These are phyloP conservation scores for Heterohyrax brucei DNA, from an alignment of 2,797 vertebrate genomes.

Conservation along the genomic window DNA sequence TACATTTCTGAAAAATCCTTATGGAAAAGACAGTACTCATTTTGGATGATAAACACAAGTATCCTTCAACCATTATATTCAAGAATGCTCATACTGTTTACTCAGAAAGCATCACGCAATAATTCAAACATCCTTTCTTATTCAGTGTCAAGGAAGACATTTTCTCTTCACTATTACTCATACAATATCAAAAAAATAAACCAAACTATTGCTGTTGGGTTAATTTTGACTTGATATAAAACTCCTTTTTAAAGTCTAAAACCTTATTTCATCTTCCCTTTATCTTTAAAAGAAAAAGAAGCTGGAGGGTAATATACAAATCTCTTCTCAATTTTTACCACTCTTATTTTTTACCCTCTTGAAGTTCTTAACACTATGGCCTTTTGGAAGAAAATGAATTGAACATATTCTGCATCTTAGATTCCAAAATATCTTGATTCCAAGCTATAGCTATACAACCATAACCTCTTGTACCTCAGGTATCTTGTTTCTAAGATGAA, in stretches of 20 bases:
- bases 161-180: conserved; percentile 6
- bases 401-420: background rate
- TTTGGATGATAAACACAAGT: background rate
- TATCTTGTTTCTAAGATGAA: conserved; percentile 49
- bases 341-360: background rate
- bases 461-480: background rate
- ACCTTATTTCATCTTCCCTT: background rate
- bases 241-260: conserved; percentile 8
- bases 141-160: background rate
- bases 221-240: too few species aligned
- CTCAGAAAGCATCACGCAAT: conserved; percentile 31
- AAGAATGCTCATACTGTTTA: background rate
- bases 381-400: conserved; percentile 38
- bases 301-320: background rate
- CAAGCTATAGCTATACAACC: background rate
- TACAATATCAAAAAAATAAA: background rate
- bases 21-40: background rate
- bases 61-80: background rate
- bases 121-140: background rate
- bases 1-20: conserved; percentile 34
- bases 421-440: conserved; percentile 54
- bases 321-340: background rate
- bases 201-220: too few species aligned
- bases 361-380: background rate
- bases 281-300: background rate